Conservation (phyloP, 2,113 vertebrate genomes). For the Paramormyrops kingsleyae region DNA sequence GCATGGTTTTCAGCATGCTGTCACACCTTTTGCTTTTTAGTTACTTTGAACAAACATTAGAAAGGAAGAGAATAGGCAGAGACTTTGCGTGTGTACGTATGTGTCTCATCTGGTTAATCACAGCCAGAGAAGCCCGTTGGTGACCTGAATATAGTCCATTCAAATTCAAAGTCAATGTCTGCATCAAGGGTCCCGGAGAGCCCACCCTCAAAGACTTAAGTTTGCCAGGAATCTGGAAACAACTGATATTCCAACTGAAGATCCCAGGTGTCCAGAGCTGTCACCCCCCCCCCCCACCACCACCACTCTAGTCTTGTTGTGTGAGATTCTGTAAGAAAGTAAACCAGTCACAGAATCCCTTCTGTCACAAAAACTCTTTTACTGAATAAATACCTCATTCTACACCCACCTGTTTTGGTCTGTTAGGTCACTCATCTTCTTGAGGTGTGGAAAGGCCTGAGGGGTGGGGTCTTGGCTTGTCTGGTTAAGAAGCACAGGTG, state of each 20-base stretch:
- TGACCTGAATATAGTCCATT: conserved; percentile 14
- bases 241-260: conserved; percentile 37
- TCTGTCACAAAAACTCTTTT: conserved; percentile 28
- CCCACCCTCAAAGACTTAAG: conserved; percentile 21
- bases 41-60: not conserved
- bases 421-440: conserved; percentile 16
- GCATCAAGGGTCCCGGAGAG: conserved; percentile 2
- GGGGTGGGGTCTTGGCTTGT: conserved; percentile 17
- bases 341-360: conserved; percentile 43
- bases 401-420: not conserved
- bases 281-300: conserved; percentile 18
- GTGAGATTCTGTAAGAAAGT: conserved; percentile 47
- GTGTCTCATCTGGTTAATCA: conserved; percentile 2
- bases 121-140: not conserved
- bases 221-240: conserved; percentile 28
- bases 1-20: conserved; percentile 1
- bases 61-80: not conserved
- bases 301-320: conserved; percentile 34
- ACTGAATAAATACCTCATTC: conserved; percentile 13
- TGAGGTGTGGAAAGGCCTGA: conserved; percentile 18
- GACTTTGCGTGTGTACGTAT: conserved; percentile 16
- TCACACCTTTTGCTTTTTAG: conserved; percentile 3
- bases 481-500: conserved; percentile 48
- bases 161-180: conserved; percentile 40
- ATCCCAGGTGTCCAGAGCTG: conserved; percentile 47